Evolutionary conservation across 1,140 invertebrate genomes (phyloP).

Genomic region (Trichomalopsis sarcophagae): DNA sequence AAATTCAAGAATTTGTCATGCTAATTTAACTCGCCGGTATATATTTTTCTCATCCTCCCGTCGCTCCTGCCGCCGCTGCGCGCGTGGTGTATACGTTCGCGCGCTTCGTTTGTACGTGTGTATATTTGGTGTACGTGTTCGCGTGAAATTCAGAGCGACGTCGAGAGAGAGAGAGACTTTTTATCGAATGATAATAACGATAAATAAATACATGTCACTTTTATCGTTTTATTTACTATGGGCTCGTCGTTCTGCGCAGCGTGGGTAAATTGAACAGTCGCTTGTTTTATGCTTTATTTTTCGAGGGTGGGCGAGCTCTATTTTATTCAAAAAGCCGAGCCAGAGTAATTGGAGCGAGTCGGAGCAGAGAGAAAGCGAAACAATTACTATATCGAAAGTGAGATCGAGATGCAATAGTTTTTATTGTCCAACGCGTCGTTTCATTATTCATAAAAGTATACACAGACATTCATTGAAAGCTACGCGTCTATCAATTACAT

Average conservation of each 20-base stretch:
- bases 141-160: background rate
- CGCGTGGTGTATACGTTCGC: background rate
- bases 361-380: background rate
- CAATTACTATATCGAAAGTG: background rate
- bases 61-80: background rate
- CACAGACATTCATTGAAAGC: too few relatives aligned
- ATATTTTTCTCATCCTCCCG: constrained; percentile 8
- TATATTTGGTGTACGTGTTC: background rate
- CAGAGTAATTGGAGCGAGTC: too few relatives aligned
- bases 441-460: too few relatives aligned
- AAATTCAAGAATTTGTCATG: constrained; percentile 51
- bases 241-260: too few relatives aligned
- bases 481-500: too few relatives aligned
- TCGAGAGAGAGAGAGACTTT: background rate
- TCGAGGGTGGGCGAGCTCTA: too few relatives aligned
- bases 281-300: background rate
- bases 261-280: background rate
- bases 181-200: constrained; percentile 3
- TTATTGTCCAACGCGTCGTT: background rate
- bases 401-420: background rate
- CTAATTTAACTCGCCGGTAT: constrained; percentile 38
- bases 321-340: too few relatives aligned
- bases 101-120: background rate
- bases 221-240: background rate
- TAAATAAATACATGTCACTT: background rate